Evolutionary conservation across 2,113 vertebrate genomes (phyloP).

Genomic region (Megaleporinus macrocephalus): DNA sequence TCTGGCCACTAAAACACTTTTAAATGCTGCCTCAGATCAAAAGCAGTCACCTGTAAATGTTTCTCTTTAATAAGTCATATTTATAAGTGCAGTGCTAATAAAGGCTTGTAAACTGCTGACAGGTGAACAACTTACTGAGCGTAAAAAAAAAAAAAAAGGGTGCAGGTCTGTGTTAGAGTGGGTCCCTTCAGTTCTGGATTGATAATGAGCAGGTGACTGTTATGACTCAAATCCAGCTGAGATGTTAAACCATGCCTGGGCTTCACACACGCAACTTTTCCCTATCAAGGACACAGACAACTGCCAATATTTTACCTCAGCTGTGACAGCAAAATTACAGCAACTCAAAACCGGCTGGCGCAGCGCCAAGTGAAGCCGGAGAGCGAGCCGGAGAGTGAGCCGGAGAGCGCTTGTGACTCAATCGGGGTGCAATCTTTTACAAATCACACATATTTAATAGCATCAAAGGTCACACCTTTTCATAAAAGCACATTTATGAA

Average conservation of each 20-base stretch:
- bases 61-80: not conserved
- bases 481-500: conserved; percentile 8
- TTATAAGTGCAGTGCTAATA: not conserved
- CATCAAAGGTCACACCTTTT: not conserved
- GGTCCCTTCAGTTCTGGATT: not conserved
- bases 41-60: not conserved
- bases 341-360: conserved; percentile 1
- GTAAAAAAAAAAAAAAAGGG: not conserved
- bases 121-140: not conserved
- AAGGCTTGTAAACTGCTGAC: conserved; percentile 6
- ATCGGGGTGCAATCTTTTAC: not conserved
- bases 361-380: not conserved
- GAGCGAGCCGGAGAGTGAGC: not conserved
- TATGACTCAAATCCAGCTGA: not conserved
- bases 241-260: not conserved
- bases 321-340: conserved; percentile 25
- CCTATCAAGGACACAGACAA: conserved; percentile 41
- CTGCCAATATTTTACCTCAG: conserved; percentile 23
- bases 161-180: not conserved
- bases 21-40: not conserved
- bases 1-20: not conserved
- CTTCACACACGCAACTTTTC: conserved; percentile 9
- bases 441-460: conserved; percentile 7
- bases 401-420: not conserved
- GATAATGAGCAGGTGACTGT: conserved; percentile 34